Evolutionary conservation across 2,797 vertebrate species (phyloP), one percentile per base, ranked within the genome.

Genomic region (Microctenopoma steveboyesi): DNA sequence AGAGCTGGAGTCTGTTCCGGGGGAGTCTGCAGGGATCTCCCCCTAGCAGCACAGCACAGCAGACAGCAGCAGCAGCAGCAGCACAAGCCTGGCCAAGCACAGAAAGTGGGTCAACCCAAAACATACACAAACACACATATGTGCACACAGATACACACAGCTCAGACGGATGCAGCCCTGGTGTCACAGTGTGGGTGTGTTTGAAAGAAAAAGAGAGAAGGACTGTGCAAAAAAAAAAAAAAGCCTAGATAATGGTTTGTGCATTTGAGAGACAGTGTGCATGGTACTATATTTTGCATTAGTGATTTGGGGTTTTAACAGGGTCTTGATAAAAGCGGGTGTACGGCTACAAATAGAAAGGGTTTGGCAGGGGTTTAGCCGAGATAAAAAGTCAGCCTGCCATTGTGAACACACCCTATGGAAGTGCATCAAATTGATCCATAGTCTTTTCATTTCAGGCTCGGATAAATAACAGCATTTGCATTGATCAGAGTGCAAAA

Each of bases 401-500:
- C 72, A 84, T 86, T 89, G 84, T 86, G 86, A 89, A 79, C 83
- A 84, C 86, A 90, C 84, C 84, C 86, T 90, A 87, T 91, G 90
- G 89, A 94, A 94, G 91, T 89, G 90, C 90, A 91, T 91, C 89
- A 90, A 90, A 93, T 93, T 93, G 92, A 94, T 94, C 93, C 90
- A 90, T 91, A 91, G 89, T 91, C 92, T 92, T 93, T 93, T 94
- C 91, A 94, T 94, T 94, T 94, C 93, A 93, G 90, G 93, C 92
- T 94, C 92, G 93, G 91, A 87, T 93, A 94, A 94, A 93, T 94
- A 94, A 94, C 93, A 93, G 91, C 92, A 92, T 94, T 94, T 93
- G 92, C 91, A 94, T 94, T 94, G 93, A 94, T 93, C 93, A 92
- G 89, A 88, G 86, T 86, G 84, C 84, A 92, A 92, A 91, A 91